Conservation (phyloP, 2,113 vertebrate species). For the Charadrius vociferus region DNA sequence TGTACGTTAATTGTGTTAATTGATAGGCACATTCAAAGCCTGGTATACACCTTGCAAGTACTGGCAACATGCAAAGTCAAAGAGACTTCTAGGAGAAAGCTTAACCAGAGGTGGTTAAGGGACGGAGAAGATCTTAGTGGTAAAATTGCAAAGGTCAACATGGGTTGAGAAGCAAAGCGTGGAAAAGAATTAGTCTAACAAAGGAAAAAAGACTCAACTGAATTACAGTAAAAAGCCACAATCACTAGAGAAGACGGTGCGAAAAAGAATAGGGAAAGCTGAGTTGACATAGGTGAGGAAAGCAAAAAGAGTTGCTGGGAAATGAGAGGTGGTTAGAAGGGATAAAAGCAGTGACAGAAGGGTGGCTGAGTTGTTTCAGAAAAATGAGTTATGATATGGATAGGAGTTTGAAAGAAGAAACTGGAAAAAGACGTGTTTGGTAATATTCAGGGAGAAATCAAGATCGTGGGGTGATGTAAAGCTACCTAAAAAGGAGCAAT, state of each 20-base stretch:
- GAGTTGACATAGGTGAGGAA: neutral
- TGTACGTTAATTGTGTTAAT: neutral
- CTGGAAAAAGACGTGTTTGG: neutral
- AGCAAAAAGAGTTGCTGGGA: neutral
- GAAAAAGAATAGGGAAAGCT: neutral
- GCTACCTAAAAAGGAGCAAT: neutral
- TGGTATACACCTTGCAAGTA: too few species aligned
- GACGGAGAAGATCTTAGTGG: neutral
- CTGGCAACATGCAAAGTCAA: neutral
- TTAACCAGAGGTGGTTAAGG: neutral
- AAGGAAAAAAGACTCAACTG: neutral
- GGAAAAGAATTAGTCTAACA: neutral
- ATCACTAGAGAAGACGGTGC: neutral
- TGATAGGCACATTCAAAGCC: rapidly evolving
- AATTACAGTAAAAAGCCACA: neutral
- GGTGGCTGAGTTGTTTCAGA: neutral
- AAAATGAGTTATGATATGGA: neutral
- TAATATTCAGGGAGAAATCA: neutral
- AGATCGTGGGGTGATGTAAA: neutral
- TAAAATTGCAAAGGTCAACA: neutral
- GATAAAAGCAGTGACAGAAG: neutral
- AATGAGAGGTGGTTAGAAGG: neutral
- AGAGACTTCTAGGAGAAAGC: neutral
- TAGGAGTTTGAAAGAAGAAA: neutral
- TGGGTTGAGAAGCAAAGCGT: neutral